Evolutionary conservation across 2,888 invertebrate species (phyloP).

Genomic region (Yponomeuta evonymella): DNA sequence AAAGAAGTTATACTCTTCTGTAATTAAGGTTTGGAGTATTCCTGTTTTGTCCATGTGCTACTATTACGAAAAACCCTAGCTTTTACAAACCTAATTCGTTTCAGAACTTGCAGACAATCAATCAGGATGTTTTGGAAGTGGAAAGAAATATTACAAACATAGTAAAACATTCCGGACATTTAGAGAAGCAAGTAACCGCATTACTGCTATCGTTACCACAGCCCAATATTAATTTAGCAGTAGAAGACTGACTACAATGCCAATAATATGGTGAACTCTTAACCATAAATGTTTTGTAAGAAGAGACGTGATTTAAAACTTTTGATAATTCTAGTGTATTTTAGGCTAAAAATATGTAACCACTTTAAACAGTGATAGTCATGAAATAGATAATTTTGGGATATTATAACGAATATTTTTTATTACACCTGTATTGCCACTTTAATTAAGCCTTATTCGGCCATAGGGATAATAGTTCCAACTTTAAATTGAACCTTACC

Average conservation of each 20-base stretch:
- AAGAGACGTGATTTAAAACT: too few species aligned
- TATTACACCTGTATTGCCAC: too few species aligned
- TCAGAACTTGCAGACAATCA: constrained; percentile 62
- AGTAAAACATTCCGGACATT: constrained; percentile 47
- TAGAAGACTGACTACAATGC: constrained; percentile 31
- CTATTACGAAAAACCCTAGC: neutral
- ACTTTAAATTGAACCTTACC: too few species aligned
- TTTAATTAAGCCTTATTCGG: too few species aligned
- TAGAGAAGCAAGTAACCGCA: constrained; percentile 51
- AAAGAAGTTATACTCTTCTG: constrained; percentile 52
- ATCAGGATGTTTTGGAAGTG: constrained; percentile 57
- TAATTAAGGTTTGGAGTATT: constrained; percentile 43
- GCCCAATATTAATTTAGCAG: constrained; percentile 37
- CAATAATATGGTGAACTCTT: neutral
- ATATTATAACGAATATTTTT: too few species aligned
- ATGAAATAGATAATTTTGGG: too few species aligned
- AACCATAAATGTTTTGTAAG: too few species aligned
- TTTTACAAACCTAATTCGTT: constrained; percentile 18
- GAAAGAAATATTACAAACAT: constrained; percentile 58
- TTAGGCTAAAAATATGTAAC: too few species aligned
- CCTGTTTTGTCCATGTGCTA: neutral
- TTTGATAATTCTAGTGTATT: too few species aligned
- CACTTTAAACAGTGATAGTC: too few species aligned
- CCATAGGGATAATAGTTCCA: too few species aligned
- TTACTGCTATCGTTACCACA: constrained; percentile 55